Evolutionary conservation across 2,113 vertebrate genomes (phyloP).

Genomic region (Heliornis fulica): DNA sequence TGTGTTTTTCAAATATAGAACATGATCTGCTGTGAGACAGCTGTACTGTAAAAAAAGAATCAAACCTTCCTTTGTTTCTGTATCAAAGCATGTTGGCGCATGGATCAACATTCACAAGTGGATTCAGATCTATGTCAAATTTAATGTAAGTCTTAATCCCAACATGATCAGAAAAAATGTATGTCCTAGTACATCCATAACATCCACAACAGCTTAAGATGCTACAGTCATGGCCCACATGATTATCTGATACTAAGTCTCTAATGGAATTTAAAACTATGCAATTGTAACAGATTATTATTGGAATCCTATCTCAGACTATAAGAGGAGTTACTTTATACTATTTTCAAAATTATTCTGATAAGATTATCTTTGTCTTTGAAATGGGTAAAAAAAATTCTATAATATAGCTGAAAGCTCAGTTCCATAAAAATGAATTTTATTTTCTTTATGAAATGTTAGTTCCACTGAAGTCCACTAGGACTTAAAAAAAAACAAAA

Average conservation of each 20-base stretch:
- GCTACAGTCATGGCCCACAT: rapidly evolving
- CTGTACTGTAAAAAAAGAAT: not conserved
- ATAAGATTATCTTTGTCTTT: not conserved
- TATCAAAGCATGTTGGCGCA: not conserved
- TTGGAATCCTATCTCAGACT: not conserved
- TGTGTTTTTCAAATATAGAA: not conserved
- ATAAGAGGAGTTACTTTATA: not conserved
- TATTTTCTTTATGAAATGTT: not conserved
- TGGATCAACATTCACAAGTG: not conserved
- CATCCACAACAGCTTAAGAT: not conserved
- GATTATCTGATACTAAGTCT: not conserved
- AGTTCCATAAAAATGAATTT: not conserved
- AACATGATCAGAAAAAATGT: not conserved
- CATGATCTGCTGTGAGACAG: not conserved
- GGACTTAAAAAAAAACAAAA: not conserved
- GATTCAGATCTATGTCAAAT: not conserved
- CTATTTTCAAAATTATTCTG: not conserved
- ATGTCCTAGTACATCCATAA: not conserved
- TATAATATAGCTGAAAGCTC: not conserved
- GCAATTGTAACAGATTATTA: not conserved
- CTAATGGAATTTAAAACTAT: not conserved
- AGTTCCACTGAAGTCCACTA: not conserved
- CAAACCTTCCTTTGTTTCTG: not conserved
- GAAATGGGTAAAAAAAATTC: not conserved
- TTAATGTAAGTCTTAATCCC: not conserved